Base-by-base conservation (phyloP, 2,888 invertebrate genomes). In the Drosophila birchii region DNA sequence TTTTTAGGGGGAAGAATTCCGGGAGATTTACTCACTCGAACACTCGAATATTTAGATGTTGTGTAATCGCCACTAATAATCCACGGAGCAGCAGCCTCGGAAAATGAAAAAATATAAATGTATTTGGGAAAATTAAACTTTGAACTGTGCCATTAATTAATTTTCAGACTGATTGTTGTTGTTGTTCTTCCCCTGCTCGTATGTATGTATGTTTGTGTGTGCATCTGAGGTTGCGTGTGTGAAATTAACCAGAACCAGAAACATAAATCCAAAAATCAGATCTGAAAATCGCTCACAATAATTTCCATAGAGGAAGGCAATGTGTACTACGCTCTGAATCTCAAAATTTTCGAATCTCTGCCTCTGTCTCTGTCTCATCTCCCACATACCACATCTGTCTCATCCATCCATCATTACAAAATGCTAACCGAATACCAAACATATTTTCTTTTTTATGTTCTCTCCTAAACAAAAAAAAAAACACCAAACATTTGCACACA, bases 111-210 rank as follows among this genome's bases (percentile, higher is more conserved):
- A 62, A 47, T 71, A 63, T 26, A 72, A 76, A 86, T 87, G 76
- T 84, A 78, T 81, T 77, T 60, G 38, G 67, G 59, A 23, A 79
- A 86, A 89, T 87, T 90, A 74, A 90, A 77, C 90, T 87, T 81
- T 89, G 88, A 88, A 85, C 89, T 88, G 76, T 77, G 80, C 81
- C 83, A 79, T 88, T 89, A 87, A 88, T 88, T 89, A 80, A 80
- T 72, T 81, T 77, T 63, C 54, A 68, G 36, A 11, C 20, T 8
- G 44, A 11, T 34, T 44, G 34, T n/a, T 47, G 49, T 32, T 63
- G 45, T 45, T 47, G 49, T 32, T 63, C 26, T 26, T 41, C 43
- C 39, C 20, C 44, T 39, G 23, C 41, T 18, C 34, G 36, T 53
- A 38, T 53, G 44, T 53, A 29, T 49, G 41, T 53, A 29, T 77